A percentile compares a stretch with the other conserved stretches of the same genome.
These are phyloP conservation scores for Lordiphosa fenestrarum DNA, from an alignment of 2,888 invertebrate species.

Conservation along the genomic window DNA sequence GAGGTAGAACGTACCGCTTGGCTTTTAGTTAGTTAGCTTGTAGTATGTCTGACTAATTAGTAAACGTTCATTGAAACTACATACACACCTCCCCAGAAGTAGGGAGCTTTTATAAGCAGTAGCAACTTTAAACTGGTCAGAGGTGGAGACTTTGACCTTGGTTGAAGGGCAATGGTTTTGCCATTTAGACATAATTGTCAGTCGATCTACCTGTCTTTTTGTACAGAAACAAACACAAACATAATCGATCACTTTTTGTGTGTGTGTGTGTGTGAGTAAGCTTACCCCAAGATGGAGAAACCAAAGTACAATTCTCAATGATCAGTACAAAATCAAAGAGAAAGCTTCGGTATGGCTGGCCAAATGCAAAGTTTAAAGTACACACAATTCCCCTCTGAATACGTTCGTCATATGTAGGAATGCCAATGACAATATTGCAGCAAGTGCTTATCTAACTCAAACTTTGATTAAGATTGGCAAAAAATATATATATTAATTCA, in stretches of 20 bases:
- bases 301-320: slow-evolving; percentile 22
- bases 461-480: no score
- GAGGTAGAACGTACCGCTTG: no score
- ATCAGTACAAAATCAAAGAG: slow-evolving; percentile 18
- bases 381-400: slow-evolving; percentile 26
- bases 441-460: no score
- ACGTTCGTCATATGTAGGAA: slow-evolving; percentile 16
- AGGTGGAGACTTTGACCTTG: slow-evolving; percentile 55
- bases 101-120: slow-evolving; percentile 40
- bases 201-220: slow-evolving; percentile 1
- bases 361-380: slow-evolving; percentile 20
- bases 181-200: slow-evolving; percentile 61
- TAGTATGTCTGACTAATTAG: slow-evolving; percentile 37
- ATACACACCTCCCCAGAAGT: not conserved
- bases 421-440: no score
- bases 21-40: not conserved
- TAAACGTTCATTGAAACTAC: slow-evolving; percentile 20
- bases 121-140: slow-evolving; percentile 58
- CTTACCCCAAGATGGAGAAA: slow-evolving; percentile 18
- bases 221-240: not conserved
- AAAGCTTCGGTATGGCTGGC: not conserved
- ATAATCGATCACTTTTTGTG: not conserved
- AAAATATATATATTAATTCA: no score
- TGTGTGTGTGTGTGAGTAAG: not conserved
- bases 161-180: slow-evolving; percentile 59